Conservation (phyloP, 1,140 invertebrate genomes). For the Drosophila punjabiensis region DNA sequence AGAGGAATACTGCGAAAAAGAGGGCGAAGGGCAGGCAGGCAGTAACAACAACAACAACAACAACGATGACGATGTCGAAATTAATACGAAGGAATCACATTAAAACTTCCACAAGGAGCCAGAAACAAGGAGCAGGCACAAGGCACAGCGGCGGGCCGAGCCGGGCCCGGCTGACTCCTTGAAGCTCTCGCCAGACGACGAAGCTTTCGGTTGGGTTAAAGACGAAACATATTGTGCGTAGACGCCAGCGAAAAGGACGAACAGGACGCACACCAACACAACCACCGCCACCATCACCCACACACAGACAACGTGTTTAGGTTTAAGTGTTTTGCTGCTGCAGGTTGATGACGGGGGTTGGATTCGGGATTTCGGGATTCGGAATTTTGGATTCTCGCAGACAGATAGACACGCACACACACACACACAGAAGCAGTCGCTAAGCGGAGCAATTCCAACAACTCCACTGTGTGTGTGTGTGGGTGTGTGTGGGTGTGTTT, state of each 20-base stretch:
- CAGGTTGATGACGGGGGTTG: conserved; percentile 61
- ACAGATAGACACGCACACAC: conserved; percentile 40
- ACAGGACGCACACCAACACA: conserved; percentile 44
- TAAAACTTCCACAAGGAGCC: conserved; percentile 72
- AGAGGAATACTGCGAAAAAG: background rate
- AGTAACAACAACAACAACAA: conserved; percentile 46
- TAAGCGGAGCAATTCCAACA: conserved; percentile 78
- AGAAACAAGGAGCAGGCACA: conserved; percentile 24
- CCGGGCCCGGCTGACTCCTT: conserved; percentile 31
- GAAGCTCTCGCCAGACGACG: conserved; percentile 37
- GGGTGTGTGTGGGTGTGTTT: conserved; percentile 11
- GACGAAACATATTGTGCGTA: conserved; percentile 83
- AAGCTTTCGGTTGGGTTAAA: conserved; percentile 80
- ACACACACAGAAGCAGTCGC: conserved; percentile 19
- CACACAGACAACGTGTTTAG: conserved; percentile 75
- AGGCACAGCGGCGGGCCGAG: conserved; percentile 7
- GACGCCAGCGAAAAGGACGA: conserved; percentile 73
- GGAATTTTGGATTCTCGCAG: conserved; percentile 57
- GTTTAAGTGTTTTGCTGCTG: conserved; percentile 80
- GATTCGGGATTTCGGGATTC: conserved; percentile 40
- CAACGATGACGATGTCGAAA: conserved; percentile 79
- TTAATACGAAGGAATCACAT: conserved; percentile 83
- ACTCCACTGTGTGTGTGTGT: conserved; percentile 54
- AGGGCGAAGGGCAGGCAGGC: conserved; percentile 16
- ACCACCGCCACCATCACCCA: conserved; percentile 9